These are phyloP conservation scores for Corythoichthys intestinalis DNA, from an alignment of 2,113 vertebrate species.

Conservation along the genomic window DNA sequence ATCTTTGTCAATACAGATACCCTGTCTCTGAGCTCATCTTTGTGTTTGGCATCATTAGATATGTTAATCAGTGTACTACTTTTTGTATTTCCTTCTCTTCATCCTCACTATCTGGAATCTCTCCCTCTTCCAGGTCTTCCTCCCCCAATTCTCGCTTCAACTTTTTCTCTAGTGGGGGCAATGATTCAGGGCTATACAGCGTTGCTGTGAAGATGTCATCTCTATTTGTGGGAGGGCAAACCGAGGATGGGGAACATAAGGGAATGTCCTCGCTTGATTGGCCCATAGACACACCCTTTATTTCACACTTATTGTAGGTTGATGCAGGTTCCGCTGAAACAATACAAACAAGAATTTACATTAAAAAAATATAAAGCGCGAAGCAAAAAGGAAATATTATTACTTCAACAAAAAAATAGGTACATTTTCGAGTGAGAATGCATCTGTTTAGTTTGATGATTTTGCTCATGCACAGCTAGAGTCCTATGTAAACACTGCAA, in stretches of 20 bases:
- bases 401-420: too few species aligned
- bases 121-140: slow-evolving; percentile 65
- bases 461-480: background rate
- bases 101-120: slow-evolving; percentile 57
- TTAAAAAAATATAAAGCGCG: background rate
- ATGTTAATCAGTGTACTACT: background rate
- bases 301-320: slow-evolving; percentile 15
- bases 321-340: slow-evolving; percentile 52
- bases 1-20: slow-evolving; percentile 3
- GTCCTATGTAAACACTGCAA: slow-evolving; percentile 4
- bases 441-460: background rate
- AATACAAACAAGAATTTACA: slow-evolving; percentile 14
- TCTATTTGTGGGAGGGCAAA: background rate
- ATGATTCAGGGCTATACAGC: slow-evolving; percentile 19
- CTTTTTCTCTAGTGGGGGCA: slow-evolving; percentile 38
- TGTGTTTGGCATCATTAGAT: background rate
- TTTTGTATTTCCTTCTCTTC: slow-evolving; percentile 26
- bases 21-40: slow-evolving; percentile 6
- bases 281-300: slow-evolving; percentile 10
- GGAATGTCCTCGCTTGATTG: background rate
- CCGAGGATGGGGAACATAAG: background rate
- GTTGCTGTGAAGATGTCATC: slow-evolving; percentile 12
- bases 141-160: slow-evolving; percentile 29
- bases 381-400: background rate
- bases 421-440: background rate